phyloP scores from a whole-genome alignment of 2,888 invertebrate genomes.

The Euproctis similis region DNA sequence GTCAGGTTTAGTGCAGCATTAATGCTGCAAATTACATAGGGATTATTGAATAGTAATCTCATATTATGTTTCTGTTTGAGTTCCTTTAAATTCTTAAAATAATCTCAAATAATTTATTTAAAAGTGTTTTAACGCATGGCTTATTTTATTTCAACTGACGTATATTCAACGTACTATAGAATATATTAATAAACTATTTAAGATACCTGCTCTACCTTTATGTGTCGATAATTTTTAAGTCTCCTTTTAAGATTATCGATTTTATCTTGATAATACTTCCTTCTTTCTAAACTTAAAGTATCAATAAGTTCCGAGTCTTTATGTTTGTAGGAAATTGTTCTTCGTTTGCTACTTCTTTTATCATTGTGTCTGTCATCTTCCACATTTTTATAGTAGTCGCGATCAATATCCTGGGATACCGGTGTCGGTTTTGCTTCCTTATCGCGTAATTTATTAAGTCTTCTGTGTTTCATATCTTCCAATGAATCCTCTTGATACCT shows the following conservation, averaged over 20 bases:
- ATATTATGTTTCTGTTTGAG: no score
- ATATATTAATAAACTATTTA: no score
- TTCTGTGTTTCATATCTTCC: conserved; percentile 7
- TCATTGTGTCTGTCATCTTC: conserved; percentile 12
- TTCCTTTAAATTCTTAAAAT: no score
- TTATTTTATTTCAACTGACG: no score
- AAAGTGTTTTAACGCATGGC: no score
- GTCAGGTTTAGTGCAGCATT: no score
- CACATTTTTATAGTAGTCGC: conserved; percentile 9
- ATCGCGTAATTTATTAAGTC: conserved; percentile 7
- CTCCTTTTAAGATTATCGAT: conserved; percentile 41
- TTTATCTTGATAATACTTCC: conserved; percentile 50
- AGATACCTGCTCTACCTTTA: conserved; percentile 22
- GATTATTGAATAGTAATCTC: no score
- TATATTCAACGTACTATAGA: no score
- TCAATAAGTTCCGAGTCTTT: conserved; percentile 17
- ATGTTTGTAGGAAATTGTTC: conserved; percentile 5
- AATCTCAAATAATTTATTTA: no score
- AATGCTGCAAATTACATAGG: no score
- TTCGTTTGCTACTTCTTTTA: conserved; percentile 8
- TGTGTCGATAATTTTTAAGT: conserved; percentile 23
- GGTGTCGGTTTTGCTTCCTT: conserved; percentile 5
- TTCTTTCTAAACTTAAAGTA: conserved; percentile 34
- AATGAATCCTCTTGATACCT: conserved; percentile 5
- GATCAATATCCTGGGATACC: conserved; percentile 6